Evolutionary conservation across 2,888 invertebrate species (phyloP), one percentile per base, ranked within the genome.

Genomic region (Campoplex nolae): DNA sequence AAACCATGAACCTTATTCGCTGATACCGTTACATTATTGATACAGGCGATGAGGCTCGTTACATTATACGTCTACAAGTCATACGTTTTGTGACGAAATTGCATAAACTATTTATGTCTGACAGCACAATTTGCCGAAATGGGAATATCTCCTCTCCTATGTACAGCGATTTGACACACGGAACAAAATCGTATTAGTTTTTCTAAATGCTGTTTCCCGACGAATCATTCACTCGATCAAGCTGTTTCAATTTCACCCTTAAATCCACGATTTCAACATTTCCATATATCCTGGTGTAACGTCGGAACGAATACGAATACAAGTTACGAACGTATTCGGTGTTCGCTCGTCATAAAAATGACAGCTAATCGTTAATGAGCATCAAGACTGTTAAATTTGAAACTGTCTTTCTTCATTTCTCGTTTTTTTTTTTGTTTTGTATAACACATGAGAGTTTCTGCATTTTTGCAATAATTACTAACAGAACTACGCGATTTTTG

Each of bases 161-260:
- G 42, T 51, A 35, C 38, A 62, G 23, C 7, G n/a, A 32, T n/a
- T 23, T 48, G 3, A 42, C 32, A 42, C 32, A 38, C 28, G 32
- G 13, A 74, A 68, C 68, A 67, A 23, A 78, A 54, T 68, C 23
- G 23, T 16, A 75, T 75, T 45, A 38, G 54, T 48, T 51, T 38
- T 28, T 16, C 23, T 38, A 45, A 32, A 32, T 56, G 32, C 42
- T 48, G 79, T 82, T 82, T 82, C 67, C 32, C 18, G 70, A 48
- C 82, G 68, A 74, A 56, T 68, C 58, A 68, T 45, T 4, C 32
- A 13, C 68, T 38, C 62, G 18, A 23, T 51, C 48, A 35, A 56
- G 42, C 35, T 38, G 77, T 74, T 85, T 85, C 79, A 75, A 83
- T 85, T 70, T 35, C 70, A 32, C 70, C n/a, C 58, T 70, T 70